Evolutionary conservation across 2,113 vertebrate genomes (phyloP).

Genomic region (Nesoenas mayeri): DNA sequence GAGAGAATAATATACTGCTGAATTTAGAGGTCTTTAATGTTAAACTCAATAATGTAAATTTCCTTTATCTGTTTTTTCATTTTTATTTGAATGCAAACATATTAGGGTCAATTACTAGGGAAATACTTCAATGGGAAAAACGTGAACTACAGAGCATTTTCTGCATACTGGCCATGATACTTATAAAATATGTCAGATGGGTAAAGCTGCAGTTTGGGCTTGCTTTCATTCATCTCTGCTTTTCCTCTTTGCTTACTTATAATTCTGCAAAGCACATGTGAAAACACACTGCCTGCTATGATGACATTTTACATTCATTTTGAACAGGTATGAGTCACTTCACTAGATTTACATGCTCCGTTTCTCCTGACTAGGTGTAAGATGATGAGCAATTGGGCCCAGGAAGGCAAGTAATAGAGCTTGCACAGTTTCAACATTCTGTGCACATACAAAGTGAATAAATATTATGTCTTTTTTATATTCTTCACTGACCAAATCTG

Average conservation of each 20-base stretch:
- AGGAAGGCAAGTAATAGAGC: neutral
- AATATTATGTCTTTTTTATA: neutral
- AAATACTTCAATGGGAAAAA: neutral
- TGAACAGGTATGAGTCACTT: neutral
- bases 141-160: neutral
- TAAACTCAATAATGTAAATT: neutral
- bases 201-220: neutral
- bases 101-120: neutral
- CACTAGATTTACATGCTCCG: neutral
- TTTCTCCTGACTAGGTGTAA: neutral
- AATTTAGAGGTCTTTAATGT: neutral
- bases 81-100: neutral
- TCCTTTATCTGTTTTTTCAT: neutral
- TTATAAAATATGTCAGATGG: neutral
- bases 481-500: neutral
- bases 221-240: neutral
- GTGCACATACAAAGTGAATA: neutral
- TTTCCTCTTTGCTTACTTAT: neutral
- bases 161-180: neutral
- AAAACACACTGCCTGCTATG: neutral
- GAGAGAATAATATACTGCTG: neutral
- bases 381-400: neutral
- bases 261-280: neutral
- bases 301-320: slow-evolving; percentile 2
- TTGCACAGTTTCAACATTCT: neutral